These are phyloP conservation scores for Mactra quadrangularis DNA, from an alignment of 1,140 invertebrate species.

Conservation along the genomic window DNA sequence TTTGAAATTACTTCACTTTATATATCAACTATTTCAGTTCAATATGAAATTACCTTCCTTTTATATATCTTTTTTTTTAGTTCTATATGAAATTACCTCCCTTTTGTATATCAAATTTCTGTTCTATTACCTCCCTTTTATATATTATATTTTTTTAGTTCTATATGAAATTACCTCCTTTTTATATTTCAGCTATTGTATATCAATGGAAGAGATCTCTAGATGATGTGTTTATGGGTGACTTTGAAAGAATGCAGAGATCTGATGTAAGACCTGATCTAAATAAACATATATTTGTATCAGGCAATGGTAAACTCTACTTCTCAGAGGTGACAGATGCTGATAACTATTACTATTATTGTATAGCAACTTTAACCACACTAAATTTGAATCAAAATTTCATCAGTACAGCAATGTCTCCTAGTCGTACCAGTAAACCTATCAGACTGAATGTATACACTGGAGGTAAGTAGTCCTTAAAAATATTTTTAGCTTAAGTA, in stretches of 20 bases:
- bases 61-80: no score
- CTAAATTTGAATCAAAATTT: constrained; percentile 56
- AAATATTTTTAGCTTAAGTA: no score
- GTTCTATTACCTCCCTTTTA: no score
- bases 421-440: constrained; percentile 68
- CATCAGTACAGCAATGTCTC: constrained; percentile 70
- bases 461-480: constrained; percentile 66
- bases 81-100: no score
- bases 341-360: constrained; percentile 69
- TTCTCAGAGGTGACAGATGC: constrained; percentile 71
- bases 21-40: no score
- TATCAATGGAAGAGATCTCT: constrained; percentile 75
- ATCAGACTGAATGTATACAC: constrained; percentile 60
- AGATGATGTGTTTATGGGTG: constrained; percentile 32
- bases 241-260: constrained; percentile 84
- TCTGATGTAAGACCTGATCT: constrained; percentile 85
- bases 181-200: constrained; percentile 65
- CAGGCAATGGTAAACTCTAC: constrained; percentile 74
- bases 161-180: no score
- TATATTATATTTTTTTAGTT: no score
- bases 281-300: constrained; percentile 72
- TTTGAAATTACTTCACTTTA: no score
- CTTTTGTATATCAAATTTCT: no score
- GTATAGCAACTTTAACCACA: constrained; percentile 71
- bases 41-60: no score